Conservation (phyloP, 1,140 invertebrate species). For the Drosophila kohkoa region DNA sequence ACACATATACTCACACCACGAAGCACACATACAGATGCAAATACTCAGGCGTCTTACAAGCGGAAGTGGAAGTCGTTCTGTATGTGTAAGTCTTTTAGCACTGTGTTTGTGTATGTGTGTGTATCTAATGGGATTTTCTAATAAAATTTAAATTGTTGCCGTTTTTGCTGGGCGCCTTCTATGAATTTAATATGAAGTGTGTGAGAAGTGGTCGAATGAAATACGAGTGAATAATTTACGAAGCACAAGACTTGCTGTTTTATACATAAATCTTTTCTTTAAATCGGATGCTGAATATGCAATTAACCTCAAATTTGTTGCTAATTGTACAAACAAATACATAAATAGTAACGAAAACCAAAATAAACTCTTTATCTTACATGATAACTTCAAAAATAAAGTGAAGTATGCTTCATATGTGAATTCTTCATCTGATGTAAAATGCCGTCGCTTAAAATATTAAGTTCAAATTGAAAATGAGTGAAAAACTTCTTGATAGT, state of each 20-base stretch:
- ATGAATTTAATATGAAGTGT: constrained; percentile 67
- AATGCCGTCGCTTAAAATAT: constrained; percentile 35
- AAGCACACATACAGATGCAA: constrained; percentile 48
- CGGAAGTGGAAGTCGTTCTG: constrained; percentile 71
- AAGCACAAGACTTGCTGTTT: neutral
- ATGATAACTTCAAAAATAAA: neutral
- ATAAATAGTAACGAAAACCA: neutral
- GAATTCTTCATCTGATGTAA: constrained; percentile 5
- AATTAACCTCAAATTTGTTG: constrained; percentile 5
- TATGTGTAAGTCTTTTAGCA: constrained; percentile 7
- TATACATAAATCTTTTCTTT: neutral
- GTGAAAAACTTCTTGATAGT: neutral
- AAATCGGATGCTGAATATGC: constrained; percentile 1
- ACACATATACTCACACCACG: constrained; percentile 53
- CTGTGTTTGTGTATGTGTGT: constrained; percentile 16
- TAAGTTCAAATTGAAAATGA: neutral
- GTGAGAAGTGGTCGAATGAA: constrained; percentile 49
- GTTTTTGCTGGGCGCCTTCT: constrained; percentile 49
- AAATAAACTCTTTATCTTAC: neutral
- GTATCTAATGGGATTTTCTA: constrained; percentile 81
- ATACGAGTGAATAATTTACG: constrained; percentile 52
- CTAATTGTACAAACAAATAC: constrained; percentile 6
- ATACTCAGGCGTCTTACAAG: constrained; percentile 45
- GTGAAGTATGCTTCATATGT: constrained; percentile 1
- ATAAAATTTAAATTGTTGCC: constrained; percentile 80